Conservation (phyloP, 2,797 vertebrate species). For the Microctenopoma steveboyesi region DNA sequence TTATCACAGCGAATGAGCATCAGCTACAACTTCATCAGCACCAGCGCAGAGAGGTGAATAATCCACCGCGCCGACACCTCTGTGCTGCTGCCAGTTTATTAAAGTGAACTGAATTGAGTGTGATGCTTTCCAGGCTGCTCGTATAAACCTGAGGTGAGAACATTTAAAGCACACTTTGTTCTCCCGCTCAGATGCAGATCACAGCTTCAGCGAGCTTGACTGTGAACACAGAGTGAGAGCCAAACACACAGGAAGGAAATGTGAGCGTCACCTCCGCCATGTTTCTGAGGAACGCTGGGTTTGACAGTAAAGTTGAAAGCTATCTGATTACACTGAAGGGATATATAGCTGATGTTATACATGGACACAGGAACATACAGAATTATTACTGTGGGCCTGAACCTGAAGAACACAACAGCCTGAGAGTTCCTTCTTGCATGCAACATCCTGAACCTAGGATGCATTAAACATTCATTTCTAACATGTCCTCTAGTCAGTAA, state of each 20-base stretch:
- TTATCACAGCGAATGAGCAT: conserved; percentile 50
- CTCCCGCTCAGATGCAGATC: conserved; percentile 26
- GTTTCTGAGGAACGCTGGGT: conserved; percentile 1
- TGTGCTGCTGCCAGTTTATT: conserved; percentile 41
- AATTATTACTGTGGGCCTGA: conserved; percentile 9
- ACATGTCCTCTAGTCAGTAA: conserved; percentile 9
- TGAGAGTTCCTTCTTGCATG: conserved; percentile 17
- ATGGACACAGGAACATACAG: conserved; percentile 1
- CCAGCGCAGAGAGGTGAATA: conserved; percentile 27
- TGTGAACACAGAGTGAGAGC: conserved; percentile 8
- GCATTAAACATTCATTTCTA: conserved; percentile 48
- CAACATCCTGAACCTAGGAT: conserved; percentile 19
- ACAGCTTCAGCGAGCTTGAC: conserved; percentile 19
- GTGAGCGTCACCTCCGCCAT: conserved; percentile 12
- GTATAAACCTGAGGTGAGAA: conserved; percentile 47
- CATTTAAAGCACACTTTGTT: conserved; percentile 56
- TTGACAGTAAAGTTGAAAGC: conserved; percentile 32
- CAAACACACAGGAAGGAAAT: not conserved
- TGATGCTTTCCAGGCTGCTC: conserved; percentile 57
- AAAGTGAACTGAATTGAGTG: conserved; percentile 36
- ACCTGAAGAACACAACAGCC: conserved; percentile 19
- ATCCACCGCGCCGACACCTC: not conserved
- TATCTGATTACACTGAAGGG: conserved; percentile 6
- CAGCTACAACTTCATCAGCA: conserved; percentile 55
- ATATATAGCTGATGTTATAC: conserved; percentile 8